Conservation (phyloP, 2,888 invertebrate genomes). For the Tyria jacobaeae region DNA sequence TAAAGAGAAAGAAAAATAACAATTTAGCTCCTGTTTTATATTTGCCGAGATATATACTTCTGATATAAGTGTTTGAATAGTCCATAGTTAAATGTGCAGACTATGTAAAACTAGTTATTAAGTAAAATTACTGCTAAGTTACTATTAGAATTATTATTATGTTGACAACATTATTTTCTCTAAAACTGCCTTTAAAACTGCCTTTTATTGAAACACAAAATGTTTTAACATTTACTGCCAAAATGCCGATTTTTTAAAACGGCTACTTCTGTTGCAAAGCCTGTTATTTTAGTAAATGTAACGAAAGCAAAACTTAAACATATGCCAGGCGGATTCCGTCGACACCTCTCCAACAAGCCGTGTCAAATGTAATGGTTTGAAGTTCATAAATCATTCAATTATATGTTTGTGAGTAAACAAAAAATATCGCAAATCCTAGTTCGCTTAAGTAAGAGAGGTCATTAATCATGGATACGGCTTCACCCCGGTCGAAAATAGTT, state of each 20-base stretch:
- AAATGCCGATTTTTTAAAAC: not conserved
- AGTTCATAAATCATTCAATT: constrained; percentile 84
- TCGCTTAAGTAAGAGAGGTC: constrained; percentile 54
- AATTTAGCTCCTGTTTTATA: not conserved
- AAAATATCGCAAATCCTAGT: constrained; percentile 69
- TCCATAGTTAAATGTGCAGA: not conserved
- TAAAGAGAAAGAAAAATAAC: not conserved
- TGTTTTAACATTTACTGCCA: not conserved
- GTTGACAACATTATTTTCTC: not conserved
- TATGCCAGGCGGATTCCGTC: constrained; percentile 72
- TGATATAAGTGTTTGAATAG: not conserved
- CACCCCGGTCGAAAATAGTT: constrained; percentile 45
- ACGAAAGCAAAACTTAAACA: constrained; percentile 58
- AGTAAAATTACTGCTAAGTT: no score
- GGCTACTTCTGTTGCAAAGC: constrained; percentile 8
- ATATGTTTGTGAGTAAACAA: constrained; percentile 58
- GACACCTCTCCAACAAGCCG: constrained; percentile 74
- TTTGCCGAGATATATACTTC: not conserved
- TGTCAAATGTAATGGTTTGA: constrained; percentile 75
- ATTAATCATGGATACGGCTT: constrained; percentile 70
- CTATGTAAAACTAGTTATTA: no score
- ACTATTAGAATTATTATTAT: no score
- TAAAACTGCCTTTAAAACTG: no score
- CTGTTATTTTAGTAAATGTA: constrained; percentile 52
- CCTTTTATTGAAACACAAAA: no score